A percentile compares a stretch with the other conserved stretches of the same genome.
Conservation (phyloP, 1,140 invertebrate species). For the Teleopsis dalmanni region DNA sequence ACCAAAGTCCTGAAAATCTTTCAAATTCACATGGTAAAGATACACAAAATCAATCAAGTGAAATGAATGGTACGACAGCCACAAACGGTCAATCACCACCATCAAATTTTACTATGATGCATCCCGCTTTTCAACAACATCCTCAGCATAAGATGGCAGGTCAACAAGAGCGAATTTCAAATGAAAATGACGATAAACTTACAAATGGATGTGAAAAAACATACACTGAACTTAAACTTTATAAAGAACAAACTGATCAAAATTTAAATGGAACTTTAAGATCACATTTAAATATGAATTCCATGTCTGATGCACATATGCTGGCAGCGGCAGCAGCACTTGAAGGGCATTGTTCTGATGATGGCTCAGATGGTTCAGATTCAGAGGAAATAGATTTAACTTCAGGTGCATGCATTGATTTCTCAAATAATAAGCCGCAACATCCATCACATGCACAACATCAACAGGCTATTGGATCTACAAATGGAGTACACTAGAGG, state of each 20-base stretch:
- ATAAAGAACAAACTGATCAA: conserved; percentile 25
- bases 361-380: conserved; percentile 32
- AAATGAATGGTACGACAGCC: no score
- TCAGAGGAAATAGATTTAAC: conserved; percentile 43
- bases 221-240: conserved; percentile 41
- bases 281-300: conserved; percentile 8
- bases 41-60: neutral
- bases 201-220: conserved; percentile 30
- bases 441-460: conserved; percentile 14
- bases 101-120: conserved; percentile 39
- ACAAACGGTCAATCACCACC: conserved; percentile 3
- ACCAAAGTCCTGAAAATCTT: conserved; percentile 26
- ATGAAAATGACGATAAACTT: conserved; percentile 3
- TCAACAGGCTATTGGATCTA: neutral
- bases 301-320: conserved; percentile 12
- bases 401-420: conserved; percentile 41
- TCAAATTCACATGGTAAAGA: conserved; percentile 17
- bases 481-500: conserved; percentile 12
- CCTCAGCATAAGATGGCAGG: conserved; percentile 20
- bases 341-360: conserved; percentile 19
- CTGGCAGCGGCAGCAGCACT: conserved; percentile 21
- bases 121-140: conserved; percentile 37
- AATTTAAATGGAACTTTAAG: conserved; percentile 5
- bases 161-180: conserved; percentile 3
- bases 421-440: conserved; percentile 31